A percentile compares a stretch with the other conserved stretches of the same genome.
Evolutionary conservation across 2,113 vertebrate genomes (phyloP).

Genomic region (Seriola dumerili): DNA sequence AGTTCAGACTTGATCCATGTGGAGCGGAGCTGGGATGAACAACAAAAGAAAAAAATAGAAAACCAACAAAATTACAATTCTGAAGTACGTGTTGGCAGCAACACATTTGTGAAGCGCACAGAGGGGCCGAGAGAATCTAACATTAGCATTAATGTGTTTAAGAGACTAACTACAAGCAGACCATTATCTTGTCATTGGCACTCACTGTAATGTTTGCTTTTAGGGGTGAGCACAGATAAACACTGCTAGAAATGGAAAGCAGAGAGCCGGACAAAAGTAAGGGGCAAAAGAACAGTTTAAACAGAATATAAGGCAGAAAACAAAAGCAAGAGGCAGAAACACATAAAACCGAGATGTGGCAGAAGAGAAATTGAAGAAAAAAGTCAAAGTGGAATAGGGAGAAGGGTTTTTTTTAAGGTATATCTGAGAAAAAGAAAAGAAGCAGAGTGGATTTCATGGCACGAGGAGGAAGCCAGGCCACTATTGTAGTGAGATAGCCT

Average conservation of each 20-base stretch:
- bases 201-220: constrained; percentile 48
- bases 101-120: constrained; percentile 45
- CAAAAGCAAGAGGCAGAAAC: constrained; percentile 17
- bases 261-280: background rate
- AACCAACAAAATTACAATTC: constrained; percentile 29
- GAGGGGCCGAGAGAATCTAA: constrained; percentile 39
- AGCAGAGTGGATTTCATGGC: constrained; percentile 29
- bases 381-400: constrained; percentile 5
- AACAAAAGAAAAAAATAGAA: constrained; percentile 42
- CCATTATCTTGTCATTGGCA: constrained; percentile 66
- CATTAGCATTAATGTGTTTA: constrained; percentile 65
- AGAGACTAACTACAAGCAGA: constrained; percentile 50
- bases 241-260: constrained; percentile 19
- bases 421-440: constrained; percentile 38
- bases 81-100: constrained; percentile 31
- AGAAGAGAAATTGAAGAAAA: constrained; percentile 3
- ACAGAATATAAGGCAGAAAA: constrained; percentile 25
- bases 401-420: constrained; percentile 2
- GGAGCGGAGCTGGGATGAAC: constrained; percentile 9
- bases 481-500: constrained; percentile 68
- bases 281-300: background rate
- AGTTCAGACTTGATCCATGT: constrained; percentile 38
- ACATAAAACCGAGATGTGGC: background rate
- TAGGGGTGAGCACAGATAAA: constrained; percentile 24
- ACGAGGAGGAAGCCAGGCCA: constrained; percentile 34